Base-by-base conservation (phyloP, 1,140 invertebrate genomes). In the Achatina immaculata region DNA sequence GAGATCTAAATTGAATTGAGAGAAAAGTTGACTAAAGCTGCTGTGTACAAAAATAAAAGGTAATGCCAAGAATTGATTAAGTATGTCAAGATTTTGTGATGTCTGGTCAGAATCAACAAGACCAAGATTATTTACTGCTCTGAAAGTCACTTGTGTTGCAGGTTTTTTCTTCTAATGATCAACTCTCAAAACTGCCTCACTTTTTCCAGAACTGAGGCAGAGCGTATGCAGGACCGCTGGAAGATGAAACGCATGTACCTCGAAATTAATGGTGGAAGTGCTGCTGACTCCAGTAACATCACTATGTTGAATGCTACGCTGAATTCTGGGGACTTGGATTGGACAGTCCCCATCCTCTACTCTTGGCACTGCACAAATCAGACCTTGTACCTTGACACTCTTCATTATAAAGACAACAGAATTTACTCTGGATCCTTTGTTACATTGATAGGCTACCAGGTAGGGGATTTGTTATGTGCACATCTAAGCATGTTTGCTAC, bases 321-420 rank as follows among this genome's bases (percentile, higher is more conserved):
- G 66, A 80, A 38, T 40, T 68, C 45, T 31, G 43, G 45, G 11
- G 66, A 40, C 42, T 71, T 72, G 4, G 81, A 82, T 69, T 24
- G 51, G 0, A 66, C 74, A 11, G 55, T 81, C 11, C 72, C 83
- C n/a, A 71, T 78, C 9, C 58, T 75, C 21, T 84, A 82, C 65
- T 84, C 83, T 0, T 84, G 62, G 78, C 83, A 84, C 75, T 84
- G 83, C 69, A 73, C 78, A 36, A 42, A 62, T 34, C 81, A 81
- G 82, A 34, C 51, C 24, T 71, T 80, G 66, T 73, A 48, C 36
- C 24, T 65, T 0, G 69, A 72, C 31, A 45, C 43, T 3, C 38
- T 55, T 45, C n/a, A 62, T 65, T 31, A 62, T 58, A 58, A 62
- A n/a, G 21, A 31, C 1, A 4, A 21, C 11, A 31, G 0, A 0